Base-by-base conservation (phyloP, 1,140 invertebrate genomes). In the Zaprionus gabonicus region DNA sequence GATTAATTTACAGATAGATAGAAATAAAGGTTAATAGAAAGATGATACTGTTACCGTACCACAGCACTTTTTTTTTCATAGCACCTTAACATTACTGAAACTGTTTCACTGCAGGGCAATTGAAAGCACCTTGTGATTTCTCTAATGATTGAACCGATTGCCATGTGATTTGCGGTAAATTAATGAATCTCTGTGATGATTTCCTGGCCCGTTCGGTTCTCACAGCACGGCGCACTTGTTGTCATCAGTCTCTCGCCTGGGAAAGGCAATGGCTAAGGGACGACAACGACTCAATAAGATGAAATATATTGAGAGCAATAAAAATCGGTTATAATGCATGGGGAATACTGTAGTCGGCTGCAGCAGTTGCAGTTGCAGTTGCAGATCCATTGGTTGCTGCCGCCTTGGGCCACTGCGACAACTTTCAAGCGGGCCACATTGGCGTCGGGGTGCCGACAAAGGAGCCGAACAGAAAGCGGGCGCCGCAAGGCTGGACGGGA, bases 221-320 rank as follows among this genome's bases (percentile, higher is more conserved):
- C 53, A 71, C 71, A 67, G 65, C 72, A 51, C 75, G 53, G 17
- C n/a, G 59, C 76, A 74, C 75, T 73, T 73, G 73, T 55, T 78
- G 78, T 63, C 76, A 66, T 53, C 56, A 9, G 34, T 65, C 20
- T 17, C 12, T 17, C 12, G 17, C 3, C 46, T 31, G 64, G 55
- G 49, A 46, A 49, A 53, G 63, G 41, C 41, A n/a, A 27, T 25
- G 17, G 51, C 57, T 5, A 46, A 28, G 12, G 62, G 57, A 71
- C 12, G 64, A 60, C 64, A 88, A 92, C 91, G 91, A 91, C 91
- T 92, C 91, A 92, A 92, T 92, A 91, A 92, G 87, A 92, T 91
- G 91, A 92, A 92, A 92, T 92, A 92, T 91, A 92, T 92, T 87
- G 84, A 77, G 56, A 67, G 91, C 80, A 78, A 92, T 92, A 92